Evolutionary conservation across 2,113 vertebrate genomes (phyloP).

Genomic region (Protobothrops flavoviridis): DNA sequence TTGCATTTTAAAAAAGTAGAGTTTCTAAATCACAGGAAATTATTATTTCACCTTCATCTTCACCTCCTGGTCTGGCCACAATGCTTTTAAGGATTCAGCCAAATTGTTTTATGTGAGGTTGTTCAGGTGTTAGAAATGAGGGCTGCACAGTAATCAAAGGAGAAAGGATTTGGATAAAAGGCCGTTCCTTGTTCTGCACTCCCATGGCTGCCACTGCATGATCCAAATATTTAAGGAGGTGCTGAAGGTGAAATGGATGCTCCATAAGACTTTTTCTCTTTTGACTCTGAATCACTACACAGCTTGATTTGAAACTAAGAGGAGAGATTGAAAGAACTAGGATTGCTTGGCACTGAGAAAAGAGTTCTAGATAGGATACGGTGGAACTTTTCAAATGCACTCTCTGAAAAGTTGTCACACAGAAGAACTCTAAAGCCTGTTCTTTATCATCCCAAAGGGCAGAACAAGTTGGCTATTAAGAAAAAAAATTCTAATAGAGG

Average conservation of each 20-base stretch:
- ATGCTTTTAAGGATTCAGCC: neutral
- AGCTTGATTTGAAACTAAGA: neutral
- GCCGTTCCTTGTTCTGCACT: neutral
- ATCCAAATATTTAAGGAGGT: neutral
- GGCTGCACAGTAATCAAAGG: neutral
- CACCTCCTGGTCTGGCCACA: neutral
- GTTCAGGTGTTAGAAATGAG: neutral
- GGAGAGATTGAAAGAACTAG: neutral
- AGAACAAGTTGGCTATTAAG: neutral
- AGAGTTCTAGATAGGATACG: neutral
- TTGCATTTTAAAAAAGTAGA: neutral
- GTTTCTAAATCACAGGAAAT: neutral
- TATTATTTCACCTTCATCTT: neutral
- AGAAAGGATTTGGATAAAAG: neutral
- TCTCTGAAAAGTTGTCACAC: neutral
- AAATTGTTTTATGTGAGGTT: neutral
- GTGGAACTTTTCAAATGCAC: neutral
- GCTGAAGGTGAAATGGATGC: neutral
- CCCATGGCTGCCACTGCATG: neutral
- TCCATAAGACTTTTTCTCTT: neutral
- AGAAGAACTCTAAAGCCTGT: neutral
- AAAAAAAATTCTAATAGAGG: neutral
- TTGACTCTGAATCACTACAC: neutral
- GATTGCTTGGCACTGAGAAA: neutral
- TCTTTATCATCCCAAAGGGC: neutral